Base-by-base conservation (phyloP, 2,113 vertebrate genomes). In the Colaptes auratus region DNA sequence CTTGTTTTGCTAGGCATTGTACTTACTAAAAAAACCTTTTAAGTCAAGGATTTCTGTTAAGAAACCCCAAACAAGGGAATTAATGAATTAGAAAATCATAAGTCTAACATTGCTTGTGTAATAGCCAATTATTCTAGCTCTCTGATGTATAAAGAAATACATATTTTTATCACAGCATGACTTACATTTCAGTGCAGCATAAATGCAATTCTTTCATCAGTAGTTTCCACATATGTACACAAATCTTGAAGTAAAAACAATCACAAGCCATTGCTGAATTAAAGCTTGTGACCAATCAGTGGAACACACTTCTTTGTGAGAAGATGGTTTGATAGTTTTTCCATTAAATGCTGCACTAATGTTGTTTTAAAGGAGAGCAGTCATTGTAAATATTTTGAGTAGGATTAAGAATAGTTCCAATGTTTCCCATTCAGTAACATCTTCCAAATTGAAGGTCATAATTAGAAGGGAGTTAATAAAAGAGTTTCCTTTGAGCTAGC, bases 121-220 rank as follows among this genome's bases (percentile, higher is more conserved):
- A 72, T 81, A 93, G 82, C 72, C 75, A 92, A 86, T 95, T 95
- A 95, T 95, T 95, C 61, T 82, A 77, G 64, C 86, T 91, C 91
- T 95, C 79, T 95, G 87, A 92, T 88, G 72, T 95, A 72, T 92
- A 81, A 94, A 93, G 87, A 89, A 95, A 81, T 67, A 67, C 70
- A 63, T 27, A 33, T 88, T 95, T 95, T 95, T 86, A 83, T 96
- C 94, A 83, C 94, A 94, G 85, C 85, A 65, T 89, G 95, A 92
- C 66, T 87, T 90, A 53, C 11, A 79, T 77, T 83, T 91, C 61
- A 82, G 48, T 9, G 15, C 79, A 77, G 67, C 36, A 91, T 86
- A 90, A 95, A 92, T 72, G 88, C 85, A 72, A 15, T 95, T 87
- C 84, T 96, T 93, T 95, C 61, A 91, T 92, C 89, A 88, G 85